phyloP scores from a whole-genome alignment of 2,797 vertebrate genomes.

The Fistularia commersonii region DNA sequence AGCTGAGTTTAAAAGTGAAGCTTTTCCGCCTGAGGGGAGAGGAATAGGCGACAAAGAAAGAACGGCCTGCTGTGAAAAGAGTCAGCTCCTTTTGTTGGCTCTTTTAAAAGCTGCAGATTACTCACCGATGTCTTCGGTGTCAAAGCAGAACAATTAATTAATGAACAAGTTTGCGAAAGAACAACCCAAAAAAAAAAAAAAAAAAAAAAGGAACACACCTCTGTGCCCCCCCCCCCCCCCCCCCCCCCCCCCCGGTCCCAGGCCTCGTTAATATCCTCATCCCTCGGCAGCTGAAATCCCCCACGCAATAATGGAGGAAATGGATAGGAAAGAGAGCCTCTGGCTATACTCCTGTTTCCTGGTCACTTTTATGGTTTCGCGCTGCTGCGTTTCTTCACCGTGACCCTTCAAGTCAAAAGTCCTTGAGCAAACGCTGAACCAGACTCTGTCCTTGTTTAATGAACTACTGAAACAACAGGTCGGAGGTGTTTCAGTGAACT shows the following conservation, averaged over 20 bases:
- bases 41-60: constrained; percentile 38
- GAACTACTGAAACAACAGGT: too few relatives aligned
- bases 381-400: too few relatives aligned
- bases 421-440: too few relatives aligned
- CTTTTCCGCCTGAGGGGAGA: constrained; percentile 54
- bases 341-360: too few relatives aligned
- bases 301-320: background rate
- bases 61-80: constrained; percentile 30
- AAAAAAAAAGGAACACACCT: too few relatives aligned
- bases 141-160: constrained; percentile 8
- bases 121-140: constrained; percentile 8
- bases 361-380: too few relatives aligned
- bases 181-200: too few relatives aligned
- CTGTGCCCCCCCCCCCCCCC: too few relatives aligned
- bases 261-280: constrained; percentile 6
- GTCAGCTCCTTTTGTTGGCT: constrained; percentile 42
- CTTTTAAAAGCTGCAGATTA: constrained; percentile 23
- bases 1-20: constrained; percentile 68
- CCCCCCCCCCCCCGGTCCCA: constrained; percentile 4
- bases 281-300: background rate
- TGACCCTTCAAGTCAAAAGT: too few relatives aligned
- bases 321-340: too few relatives aligned
- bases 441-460: too few relatives aligned
- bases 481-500: too few relatives aligned
- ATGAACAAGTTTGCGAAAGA: constrained; percentile 11